Percentiles rank a stretch among this genome's conserved stretches.
phyloP scores from a whole-genome alignment of 2,797 vertebrate species.

The Neostethus bicornis region DNA sequence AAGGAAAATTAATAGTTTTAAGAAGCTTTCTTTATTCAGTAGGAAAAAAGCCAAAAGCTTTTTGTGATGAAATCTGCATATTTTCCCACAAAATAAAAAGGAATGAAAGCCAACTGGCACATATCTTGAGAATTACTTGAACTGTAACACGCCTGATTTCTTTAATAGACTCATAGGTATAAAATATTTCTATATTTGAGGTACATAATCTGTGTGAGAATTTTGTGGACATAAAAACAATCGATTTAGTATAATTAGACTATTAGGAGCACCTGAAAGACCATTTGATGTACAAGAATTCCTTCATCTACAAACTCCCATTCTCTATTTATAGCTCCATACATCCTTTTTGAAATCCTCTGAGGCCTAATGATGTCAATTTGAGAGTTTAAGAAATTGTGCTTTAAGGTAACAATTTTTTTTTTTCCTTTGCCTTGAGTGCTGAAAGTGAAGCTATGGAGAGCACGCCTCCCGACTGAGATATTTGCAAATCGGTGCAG shows the following conservation, averaged over 20 bases:
- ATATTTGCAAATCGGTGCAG: slow-evolving; percentile 51
- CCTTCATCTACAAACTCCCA: background rate
- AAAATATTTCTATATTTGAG: slow-evolving; percentile 33
- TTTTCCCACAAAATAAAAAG: background rate
- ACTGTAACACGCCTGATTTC: slow-evolving; percentile 10
- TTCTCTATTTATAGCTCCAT: background rate
- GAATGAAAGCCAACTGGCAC: slow-evolving; percentile 1
- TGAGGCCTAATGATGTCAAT: background rate
- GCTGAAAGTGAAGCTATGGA: slow-evolving; percentile 8
- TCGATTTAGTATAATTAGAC: slow-evolving; percentile 24
- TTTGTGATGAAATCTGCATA: slow-evolving; percentile 11
- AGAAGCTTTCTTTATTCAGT: slow-evolving; percentile 1
- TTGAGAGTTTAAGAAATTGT: background rate
- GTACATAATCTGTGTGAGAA: slow-evolving; percentile 8
- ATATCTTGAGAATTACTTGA: slow-evolving; percentile 8
- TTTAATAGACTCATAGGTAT: slow-evolving; percentile 23
- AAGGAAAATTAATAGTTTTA: slow-evolving; percentile 6
- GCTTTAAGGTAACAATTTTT: slow-evolving; percentile 13
- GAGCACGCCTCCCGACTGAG: slow-evolving; percentile 17
- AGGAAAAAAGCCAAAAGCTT: slow-evolving; percentile 3
- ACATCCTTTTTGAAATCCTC: slow-evolving; percentile 1
- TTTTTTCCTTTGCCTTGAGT: background rate
- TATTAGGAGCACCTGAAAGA: slow-evolving; percentile 10
- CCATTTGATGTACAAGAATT: background rate
- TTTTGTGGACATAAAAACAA: slow-evolving; percentile 15